phyloP scores from a whole-genome alignment of 2,888 invertebrate species.

The Acronicta alni region DNA sequence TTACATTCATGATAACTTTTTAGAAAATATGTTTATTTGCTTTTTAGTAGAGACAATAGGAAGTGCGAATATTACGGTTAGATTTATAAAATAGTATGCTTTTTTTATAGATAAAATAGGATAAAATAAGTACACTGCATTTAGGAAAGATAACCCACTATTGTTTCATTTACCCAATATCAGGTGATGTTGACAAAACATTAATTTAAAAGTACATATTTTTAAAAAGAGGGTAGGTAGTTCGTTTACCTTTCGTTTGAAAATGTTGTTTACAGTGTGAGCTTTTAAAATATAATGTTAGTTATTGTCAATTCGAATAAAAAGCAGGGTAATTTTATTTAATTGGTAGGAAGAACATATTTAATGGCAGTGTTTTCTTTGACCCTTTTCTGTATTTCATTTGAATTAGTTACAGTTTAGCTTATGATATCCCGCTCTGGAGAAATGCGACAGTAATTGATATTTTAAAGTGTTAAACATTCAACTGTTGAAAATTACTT shows the following conservation, averaged over 20 bases:
- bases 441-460: conserved; percentile 14
- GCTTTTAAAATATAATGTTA: neutral
- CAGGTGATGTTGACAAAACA: too few species aligned
- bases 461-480: neutral
- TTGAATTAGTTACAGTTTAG: conserved; percentile 26
- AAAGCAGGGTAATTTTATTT: conserved; percentile 2
- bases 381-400: conserved; percentile 36
- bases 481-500: too few species aligned
- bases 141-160: neutral
- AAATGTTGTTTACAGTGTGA: neutral
- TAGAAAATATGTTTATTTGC: conserved; percentile 61
- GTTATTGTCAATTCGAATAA: too few species aligned
- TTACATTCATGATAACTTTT: conserved; percentile 71
- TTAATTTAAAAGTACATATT: too few species aligned
- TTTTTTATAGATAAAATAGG: too few species aligned
- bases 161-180: too few species aligned
- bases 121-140: neutral
- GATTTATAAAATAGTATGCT: too few species aligned
- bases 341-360: conserved; percentile 17
- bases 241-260: neutral
- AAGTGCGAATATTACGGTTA: conserved; percentile 6
- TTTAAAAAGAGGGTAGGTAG: neutral
- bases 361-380: conserved; percentile 66
- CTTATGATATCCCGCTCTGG: conserved; percentile 14
- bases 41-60: conserved; percentile 24